Conservation (phyloP, 2,888 invertebrate genomes). For the Lasius fuliginosus region DNA sequence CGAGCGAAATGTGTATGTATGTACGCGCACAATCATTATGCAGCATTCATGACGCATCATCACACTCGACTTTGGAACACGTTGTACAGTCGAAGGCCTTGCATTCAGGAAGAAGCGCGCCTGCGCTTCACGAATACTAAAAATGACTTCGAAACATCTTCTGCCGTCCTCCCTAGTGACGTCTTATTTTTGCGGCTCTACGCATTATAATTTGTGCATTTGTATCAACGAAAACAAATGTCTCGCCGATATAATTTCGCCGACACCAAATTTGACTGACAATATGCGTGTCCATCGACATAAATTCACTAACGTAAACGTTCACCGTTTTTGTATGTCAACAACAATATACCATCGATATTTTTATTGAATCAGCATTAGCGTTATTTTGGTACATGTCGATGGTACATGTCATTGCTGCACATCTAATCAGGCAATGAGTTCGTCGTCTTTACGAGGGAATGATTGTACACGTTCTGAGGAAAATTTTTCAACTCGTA, state of each 20-base stretch:
- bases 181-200: background rate
- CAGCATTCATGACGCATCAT: slow-evolving; percentile 38
- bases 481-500: slow-evolving; percentile 13
- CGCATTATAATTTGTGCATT: background rate
- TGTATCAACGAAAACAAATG: background rate
- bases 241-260: background rate
- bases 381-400: background rate
- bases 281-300: background rate
- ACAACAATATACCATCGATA: background rate
- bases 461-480: background rate
- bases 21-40: slow-evolving; percentile 16
- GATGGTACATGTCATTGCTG: background rate
- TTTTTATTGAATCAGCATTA: slow-evolving; percentile 2
- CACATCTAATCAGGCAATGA: background rate
- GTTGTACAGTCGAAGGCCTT: slow-evolving; percentile 49
- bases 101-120: slow-evolving; percentile 48
- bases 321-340: background rate
- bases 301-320: background rate
- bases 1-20: slow-evolving; percentile 11
- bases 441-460: slow-evolving; percentile 1
- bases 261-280: background rate
- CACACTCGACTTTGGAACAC: slow-evolving; percentile 56
- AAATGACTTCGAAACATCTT: background rate
- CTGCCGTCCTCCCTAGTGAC: background rate
- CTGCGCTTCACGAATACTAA: slow-evolving; percentile 51